These are phyloP conservation scores for Motacilla tschutschensis DNA, from an alignment of 2,113 vertebrate species.

Conservation along the genomic window DNA sequence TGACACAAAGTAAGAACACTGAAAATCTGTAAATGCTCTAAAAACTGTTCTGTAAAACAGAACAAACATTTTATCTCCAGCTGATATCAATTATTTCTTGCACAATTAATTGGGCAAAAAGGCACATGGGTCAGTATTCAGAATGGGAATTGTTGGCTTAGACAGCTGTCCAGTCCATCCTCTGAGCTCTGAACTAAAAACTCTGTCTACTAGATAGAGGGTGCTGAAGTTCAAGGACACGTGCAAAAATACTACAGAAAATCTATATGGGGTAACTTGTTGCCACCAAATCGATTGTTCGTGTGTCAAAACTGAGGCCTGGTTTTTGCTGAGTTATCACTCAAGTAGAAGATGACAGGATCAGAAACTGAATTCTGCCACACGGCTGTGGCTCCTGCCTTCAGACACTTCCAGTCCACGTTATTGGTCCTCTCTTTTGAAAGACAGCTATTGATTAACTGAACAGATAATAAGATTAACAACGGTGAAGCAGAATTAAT, in stretches of 20 bases:
- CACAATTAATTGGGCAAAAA: neutral
- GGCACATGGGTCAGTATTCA: neutral
- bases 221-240: neutral
- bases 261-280: neutral
- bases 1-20: neutral
- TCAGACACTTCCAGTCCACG: neutral
- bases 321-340: neutral
- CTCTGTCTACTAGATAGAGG: neutral
- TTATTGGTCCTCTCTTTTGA: slow-evolving; percentile 25
- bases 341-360: neutral
- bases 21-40: neutral
- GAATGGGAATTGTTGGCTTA: neutral
- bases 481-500: slow-evolving; percentile 71
- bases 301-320: neutral
- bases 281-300: neutral
- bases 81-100: neutral
- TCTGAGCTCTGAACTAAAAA: neutral
- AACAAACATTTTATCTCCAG: neutral
- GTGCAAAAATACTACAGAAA: neutral
- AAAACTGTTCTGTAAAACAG: neutral
- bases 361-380: neutral
- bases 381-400: neutral
- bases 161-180: neutral
- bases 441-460: slow-evolving; percentile 69
- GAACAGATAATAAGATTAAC: slow-evolving; percentile 70